A percentile compares a stretch with the other conserved stretches of the same genome.
Evolutionary conservation across 1,140 invertebrate species (phyloP).

Genomic region (Caenorhabditis briggsae): DNA sequence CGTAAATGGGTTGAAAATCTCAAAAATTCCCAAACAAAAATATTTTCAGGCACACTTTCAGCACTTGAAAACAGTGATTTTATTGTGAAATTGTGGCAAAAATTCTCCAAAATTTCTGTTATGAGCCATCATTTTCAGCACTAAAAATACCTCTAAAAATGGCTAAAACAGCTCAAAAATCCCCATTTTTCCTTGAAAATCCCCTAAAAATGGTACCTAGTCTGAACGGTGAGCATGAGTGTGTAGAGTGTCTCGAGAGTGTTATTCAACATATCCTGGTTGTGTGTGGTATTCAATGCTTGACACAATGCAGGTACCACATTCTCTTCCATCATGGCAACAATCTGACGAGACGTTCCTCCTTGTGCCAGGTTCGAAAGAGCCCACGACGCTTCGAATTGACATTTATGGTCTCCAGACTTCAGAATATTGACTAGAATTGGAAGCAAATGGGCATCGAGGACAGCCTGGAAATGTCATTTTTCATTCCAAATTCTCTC

Average conservation of each 20-base stretch:
- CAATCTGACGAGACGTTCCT: conserved; percentile 53
- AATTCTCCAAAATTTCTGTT: too few species aligned
- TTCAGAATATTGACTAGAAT: conserved; percentile 58
- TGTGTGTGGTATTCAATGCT: conserved; percentile 53
- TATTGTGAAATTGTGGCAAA: too few species aligned
- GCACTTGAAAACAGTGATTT: too few species aligned
- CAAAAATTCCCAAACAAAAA: too few species aligned
- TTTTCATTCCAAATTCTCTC: too few species aligned
- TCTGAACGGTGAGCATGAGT: conserved; percentile 35
- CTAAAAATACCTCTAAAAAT: too few species aligned
- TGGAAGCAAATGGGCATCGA: conserved; percentile 63
- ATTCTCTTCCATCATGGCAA: neutral
- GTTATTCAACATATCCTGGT: conserved; percentile 53
- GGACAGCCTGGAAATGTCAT: neutral
- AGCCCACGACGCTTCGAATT: conserved; percentile 66
- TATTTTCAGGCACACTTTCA: too few species aligned
- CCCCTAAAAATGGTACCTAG: too few species aligned
- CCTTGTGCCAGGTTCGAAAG: conserved; percentile 67
- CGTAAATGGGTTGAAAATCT: too few species aligned
- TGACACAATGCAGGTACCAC: conserved; percentile 28
- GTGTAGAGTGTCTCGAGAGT: conserved; percentile 51
- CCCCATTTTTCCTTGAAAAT: neutral
- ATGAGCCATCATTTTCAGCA: too few species aligned
- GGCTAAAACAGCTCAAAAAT: neutral
- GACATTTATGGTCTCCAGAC: conserved; percentile 67